phyloP scores from a whole-genome alignment of 2,888 invertebrate species.

The Atethmia centrago region DNA sequence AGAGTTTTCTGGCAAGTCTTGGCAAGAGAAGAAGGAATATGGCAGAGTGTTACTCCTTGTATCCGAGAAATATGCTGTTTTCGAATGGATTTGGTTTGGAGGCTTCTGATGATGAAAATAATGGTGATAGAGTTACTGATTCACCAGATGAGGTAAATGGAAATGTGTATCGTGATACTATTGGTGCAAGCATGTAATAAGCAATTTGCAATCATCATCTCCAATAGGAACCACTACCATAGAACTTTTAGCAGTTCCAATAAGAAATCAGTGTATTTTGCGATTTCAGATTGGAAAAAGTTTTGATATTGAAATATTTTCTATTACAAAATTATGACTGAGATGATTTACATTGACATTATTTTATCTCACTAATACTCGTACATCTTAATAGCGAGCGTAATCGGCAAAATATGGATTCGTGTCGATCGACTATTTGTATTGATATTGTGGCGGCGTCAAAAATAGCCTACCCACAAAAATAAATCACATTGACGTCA shows the following conservation, averaged over 20 bases:
- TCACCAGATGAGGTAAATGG: conserved; percentile 89
- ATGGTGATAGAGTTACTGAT: conserved; percentile 82
- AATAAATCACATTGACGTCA: background rate
- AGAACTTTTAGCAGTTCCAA: background rate
- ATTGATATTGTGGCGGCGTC: background rate
- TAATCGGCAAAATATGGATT: background rate
- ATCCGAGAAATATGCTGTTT: conserved; percentile 91
- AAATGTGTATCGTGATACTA: background rate
- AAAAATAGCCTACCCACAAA: background rate
- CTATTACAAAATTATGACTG: background rate
- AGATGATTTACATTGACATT: background rate
- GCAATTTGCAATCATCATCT: background rate
- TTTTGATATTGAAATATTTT: background rate
- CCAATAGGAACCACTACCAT: background rate
- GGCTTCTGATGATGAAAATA: conserved; percentile 86
- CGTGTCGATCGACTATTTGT: no score
- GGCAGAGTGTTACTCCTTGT: conserved; percentile 86
- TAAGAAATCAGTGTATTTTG: background rate
- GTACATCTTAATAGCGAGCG: background rate
- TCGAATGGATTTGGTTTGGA: conserved; percentile 85
- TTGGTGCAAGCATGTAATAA: background rate
- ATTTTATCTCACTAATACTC: background rate
- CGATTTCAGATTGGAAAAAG: no score
- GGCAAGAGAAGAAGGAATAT: conserved; percentile 87
- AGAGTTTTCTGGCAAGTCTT: conserved; percentile 93